Percentiles rank a stretch among this genome's conserved stretches.
phyloP scores from a whole-genome alignment of 2,113 vertebrate species.

The Scophthalmus maximus region DNA sequence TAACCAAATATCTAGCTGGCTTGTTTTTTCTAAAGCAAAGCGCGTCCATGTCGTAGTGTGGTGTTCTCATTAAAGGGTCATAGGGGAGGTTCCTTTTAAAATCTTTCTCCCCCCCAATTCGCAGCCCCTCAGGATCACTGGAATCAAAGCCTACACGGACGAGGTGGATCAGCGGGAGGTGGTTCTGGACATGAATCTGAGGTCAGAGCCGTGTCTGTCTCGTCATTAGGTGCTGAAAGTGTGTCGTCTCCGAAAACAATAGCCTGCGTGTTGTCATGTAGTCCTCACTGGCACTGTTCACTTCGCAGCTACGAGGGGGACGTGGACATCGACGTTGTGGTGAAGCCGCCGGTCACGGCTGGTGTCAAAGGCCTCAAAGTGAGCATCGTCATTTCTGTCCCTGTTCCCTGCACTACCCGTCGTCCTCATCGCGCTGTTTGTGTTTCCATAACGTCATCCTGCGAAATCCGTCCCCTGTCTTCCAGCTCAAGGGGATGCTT shows the following conservation, averaged over 20 bases:
- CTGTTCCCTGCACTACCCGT: accelerated
- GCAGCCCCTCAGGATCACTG: constrained; percentile 91
- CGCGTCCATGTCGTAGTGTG: background rate
- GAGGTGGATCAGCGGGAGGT: constrained; percentile 89
- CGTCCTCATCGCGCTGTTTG: too few relatives aligned
- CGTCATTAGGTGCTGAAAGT: too few relatives aligned
- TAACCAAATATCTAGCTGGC: background rate
- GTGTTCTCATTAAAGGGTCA: background rate
- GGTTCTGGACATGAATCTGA: constrained; percentile 90
- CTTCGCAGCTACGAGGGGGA: constrained; percentile 89
- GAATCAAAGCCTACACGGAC: constrained; percentile 88
- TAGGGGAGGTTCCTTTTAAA: too few relatives aligned
- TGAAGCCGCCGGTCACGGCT: constrained; percentile 88
- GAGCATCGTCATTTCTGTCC: constrained; percentile 7
- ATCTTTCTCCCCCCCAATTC: constrained; percentile 41
- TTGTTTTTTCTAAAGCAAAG: background rate
- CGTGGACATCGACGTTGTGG: constrained; percentile 90
- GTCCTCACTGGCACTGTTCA: constrained; percentile 7
- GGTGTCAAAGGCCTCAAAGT: constrained; percentile 94
- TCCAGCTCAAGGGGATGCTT: constrained; percentile 90
- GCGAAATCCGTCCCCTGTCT: too few relatives aligned
- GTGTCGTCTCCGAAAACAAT: too few relatives aligned
- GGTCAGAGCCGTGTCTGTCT: too few relatives aligned
- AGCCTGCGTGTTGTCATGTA: background rate
- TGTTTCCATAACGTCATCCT: too few relatives aligned